Evolutionary conservation across 2,113 vertebrate species (phyloP), one percentile per base, ranked within the genome.

Genomic region (Phoxinus phoxinus): DNA sequence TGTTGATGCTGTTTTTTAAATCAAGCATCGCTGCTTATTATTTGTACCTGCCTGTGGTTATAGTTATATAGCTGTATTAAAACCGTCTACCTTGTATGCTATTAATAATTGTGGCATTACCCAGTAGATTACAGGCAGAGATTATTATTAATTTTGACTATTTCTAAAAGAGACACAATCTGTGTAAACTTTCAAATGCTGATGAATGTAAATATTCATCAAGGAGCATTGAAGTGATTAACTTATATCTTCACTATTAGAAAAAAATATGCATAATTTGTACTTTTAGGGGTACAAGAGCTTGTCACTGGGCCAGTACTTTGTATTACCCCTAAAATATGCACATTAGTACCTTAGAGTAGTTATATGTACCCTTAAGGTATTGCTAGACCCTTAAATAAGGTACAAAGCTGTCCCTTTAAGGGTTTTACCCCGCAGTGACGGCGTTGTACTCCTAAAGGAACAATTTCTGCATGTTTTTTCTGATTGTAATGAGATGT

Each of bases 131-230:
- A 63, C 2, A 17, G 32, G 3, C n/a, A 44, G 13, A 27, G 61
- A 19, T 25, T 27, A 19, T 79, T 32, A 19, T 6, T 71, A 0
- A 19, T 65, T 65, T 65, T 65, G 6, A 37, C 19, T 37, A 21
- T 21, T 69, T 37, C 2, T 53, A 21, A 69, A 69, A 19, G 32
- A 67, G 53, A 35, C 53, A 59, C 32, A 58, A 41, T 59, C 32
- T 79, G 32, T 32, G 25, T 12, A 8, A 53, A 56, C 51, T 23
- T 23, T 59, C 1, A 37, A 17, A 41, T 79, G 35, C 6, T 56
- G 23, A 10, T n/a, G 30, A 78, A 58, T 37, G 30, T 58, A 78
- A 58, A 78, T 41, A 61, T 59, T 79, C 75, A 56, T 58, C 5
- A 23, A 56, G 15, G 30, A 15, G 2, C 44, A 63, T 27, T 19